These are phyloP conservation scores for Clarias macrocephalus DNA, from an alignment of 2,113 vertebrate genomes.

Conservation along the genomic window DNA sequence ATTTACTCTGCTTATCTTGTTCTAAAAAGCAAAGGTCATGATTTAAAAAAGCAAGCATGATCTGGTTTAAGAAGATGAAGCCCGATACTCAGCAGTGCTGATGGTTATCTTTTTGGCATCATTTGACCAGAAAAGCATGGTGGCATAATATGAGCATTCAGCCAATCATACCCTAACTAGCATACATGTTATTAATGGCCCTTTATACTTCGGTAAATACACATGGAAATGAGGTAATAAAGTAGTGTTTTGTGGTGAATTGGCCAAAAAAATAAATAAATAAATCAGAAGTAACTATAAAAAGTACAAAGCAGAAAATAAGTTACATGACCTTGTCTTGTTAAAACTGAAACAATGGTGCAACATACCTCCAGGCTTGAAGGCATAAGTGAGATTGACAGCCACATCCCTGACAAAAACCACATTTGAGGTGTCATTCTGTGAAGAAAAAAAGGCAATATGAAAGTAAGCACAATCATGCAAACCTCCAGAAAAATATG, in stretches of 20 bases:
- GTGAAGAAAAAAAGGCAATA: constrained; percentile 24
- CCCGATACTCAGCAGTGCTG: background rate
- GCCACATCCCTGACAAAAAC: constrained; percentile 55
- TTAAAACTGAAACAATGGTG: background rate
- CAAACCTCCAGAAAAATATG: background rate
- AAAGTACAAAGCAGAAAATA: background rate
- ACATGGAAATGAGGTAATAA: background rate
- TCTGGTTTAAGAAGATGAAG: background rate
- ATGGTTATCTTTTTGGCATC: background rate
- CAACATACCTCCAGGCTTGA: constrained; percentile 55
- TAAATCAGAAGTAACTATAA: background rate
- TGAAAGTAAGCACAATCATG: background rate
- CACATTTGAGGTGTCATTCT: constrained; percentile 50
- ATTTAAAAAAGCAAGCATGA: background rate
- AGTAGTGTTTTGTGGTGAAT: background rate
- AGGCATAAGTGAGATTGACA: constrained; percentile 57
- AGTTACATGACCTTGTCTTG: background rate
- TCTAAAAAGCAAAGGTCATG: background rate
- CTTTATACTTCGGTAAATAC: background rate
- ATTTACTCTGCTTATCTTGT: background rate
- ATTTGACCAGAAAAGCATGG: background rate
- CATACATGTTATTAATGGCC: background rate
- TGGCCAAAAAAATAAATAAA: background rate
- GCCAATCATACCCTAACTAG: background rate
- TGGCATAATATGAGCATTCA: background rate